Conservation (phyloP, 2,797 vertebrate species). For the Sylvia borin region DNA sequence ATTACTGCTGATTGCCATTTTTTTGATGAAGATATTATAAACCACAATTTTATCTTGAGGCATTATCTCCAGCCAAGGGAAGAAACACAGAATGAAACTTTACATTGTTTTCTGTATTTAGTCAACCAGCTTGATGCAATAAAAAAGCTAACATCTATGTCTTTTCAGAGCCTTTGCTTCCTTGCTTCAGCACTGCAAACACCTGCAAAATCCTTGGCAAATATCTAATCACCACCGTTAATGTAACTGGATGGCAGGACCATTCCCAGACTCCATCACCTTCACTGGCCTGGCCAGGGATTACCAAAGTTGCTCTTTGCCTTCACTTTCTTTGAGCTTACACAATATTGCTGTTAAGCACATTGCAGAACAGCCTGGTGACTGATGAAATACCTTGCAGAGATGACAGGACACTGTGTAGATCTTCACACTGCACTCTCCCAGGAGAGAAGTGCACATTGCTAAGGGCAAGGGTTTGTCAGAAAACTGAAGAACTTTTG, state of each 20-base stretch:
- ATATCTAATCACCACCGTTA: slow-evolving; percentile 13
- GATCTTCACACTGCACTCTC: neutral
- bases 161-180: neutral
- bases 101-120: neutral
- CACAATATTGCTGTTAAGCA: slow-evolving; percentile 42
- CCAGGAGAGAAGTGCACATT: neutral
- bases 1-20: neutral
- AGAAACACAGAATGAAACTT: neutral
- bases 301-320: slow-evolving; percentile 70
- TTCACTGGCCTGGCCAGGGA: neutral
- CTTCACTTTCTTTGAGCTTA: slow-evolving; percentile 64
- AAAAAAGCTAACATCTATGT: neutral
- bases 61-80: neutral
- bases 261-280: neutral
- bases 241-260: neutral
- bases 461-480: neutral
- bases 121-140: neutral
- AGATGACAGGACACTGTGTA: neutral
- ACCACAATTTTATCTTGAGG: neutral
- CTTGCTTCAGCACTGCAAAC: slow-evolving; percentile 1
- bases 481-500: neutral
- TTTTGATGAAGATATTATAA: neutral
- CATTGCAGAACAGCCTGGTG: slow-evolving; percentile 46
- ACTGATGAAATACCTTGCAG: slow-evolving; percentile 61
- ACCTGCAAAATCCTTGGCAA: slow-evolving; percentile 18